phyloP scores from a whole-genome alignment of 2,888 invertebrate species.

The Pseudococcus longispinus region DNA sequence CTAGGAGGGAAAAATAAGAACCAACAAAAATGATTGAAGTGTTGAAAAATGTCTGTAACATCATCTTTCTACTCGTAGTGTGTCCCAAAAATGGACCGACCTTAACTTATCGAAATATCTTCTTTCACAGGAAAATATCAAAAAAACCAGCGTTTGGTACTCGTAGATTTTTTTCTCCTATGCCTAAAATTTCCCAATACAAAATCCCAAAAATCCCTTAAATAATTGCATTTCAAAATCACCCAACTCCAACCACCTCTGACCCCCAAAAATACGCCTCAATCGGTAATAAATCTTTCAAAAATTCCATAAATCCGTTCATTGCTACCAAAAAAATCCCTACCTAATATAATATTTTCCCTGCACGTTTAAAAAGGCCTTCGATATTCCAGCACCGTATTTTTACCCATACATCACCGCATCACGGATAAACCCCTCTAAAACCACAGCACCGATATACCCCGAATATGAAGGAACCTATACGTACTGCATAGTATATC shows the following conservation, averaged over 20 bases:
- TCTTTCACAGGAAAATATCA: no score
- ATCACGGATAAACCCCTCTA: background rate
- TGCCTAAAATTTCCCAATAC: no score
- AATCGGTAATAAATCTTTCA: background rate
- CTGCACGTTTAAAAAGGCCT: background rate
- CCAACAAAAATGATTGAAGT: no score
- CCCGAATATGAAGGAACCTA: background rate
- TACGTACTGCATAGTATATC: background rate
- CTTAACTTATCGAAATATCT: no score
- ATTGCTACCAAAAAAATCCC: background rate
- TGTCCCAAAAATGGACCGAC: no score
- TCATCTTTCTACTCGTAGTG: no score
- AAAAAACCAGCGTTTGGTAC: no score
- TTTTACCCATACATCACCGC: background rate
- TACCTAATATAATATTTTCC: background rate
- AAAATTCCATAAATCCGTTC: constrained; percentile 2
- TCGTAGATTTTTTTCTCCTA: no score
- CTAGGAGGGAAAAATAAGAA: no score
- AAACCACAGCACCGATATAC: background rate
- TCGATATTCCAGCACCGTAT: background rate
- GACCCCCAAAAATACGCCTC: background rate
- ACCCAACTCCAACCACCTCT: background rate
- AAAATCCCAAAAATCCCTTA: background rate
- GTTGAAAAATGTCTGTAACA: no score
- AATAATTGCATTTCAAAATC: background rate